These are phyloP conservation scores for Menidia beryllina DNA, from an alignment of 2,113 vertebrate species.

Conservation along the genomic window DNA sequence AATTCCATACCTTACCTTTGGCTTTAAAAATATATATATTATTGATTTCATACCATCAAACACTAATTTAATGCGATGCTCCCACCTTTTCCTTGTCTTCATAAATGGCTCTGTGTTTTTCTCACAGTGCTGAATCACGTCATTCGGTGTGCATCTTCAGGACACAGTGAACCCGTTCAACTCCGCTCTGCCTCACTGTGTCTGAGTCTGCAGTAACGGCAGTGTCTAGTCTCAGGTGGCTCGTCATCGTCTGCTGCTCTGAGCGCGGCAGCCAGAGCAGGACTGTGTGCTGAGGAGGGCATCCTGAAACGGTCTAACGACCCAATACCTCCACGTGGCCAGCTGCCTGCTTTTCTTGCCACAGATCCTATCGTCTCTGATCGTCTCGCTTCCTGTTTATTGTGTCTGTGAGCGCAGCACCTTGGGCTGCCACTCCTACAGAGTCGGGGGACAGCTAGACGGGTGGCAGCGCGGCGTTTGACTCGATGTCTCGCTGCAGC, in stretches of 20 bases:
- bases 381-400: too few species aligned
- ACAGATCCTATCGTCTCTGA: too few species aligned
- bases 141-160: constrained; percentile 39
- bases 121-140: constrained; percentile 45
- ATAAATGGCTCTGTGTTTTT: constrained; percentile 17
- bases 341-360: too few species aligned
- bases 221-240: constrained; percentile 59
- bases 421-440: constrained; percentile 1
- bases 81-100: constrained; percentile 9
- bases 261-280: constrained; percentile 27
- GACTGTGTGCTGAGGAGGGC: constrained; percentile 22
- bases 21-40: too few species aligned
- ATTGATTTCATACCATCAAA: constrained; percentile 23
- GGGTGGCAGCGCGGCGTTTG: constrained; percentile 44
- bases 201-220: constrained; percentile 52
- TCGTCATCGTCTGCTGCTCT: constrained; percentile 14
- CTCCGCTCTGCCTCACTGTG: constrained; percentile 32
- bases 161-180: constrained; percentile 48
- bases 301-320: constrained; percentile 45
- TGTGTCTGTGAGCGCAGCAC: constrained; percentile 1
- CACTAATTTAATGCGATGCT: constrained; percentile 28
- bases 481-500: constrained; percentile 45
- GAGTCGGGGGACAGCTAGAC: constrained; percentile 25
- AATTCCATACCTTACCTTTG: background rate
- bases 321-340: constrained; percentile 51